Base-by-base conservation (phyloP, 2,888 invertebrate species). In the Thalpophila matura region DNA sequence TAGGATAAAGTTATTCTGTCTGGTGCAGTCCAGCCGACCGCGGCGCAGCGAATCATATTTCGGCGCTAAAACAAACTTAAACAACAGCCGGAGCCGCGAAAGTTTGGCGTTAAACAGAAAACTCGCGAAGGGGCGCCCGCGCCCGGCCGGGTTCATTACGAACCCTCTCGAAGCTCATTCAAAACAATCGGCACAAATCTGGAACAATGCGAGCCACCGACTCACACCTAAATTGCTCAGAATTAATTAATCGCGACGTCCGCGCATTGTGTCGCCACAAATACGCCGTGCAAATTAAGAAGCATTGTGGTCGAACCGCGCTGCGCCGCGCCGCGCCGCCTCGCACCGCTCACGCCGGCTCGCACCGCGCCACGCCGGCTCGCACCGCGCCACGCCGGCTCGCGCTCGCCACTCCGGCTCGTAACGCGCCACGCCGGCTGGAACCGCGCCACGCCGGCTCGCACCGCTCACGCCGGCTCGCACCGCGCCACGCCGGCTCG, bases 171-270 rank as follows among this genome's bases (percentile, higher is more conserved):
- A 81, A 63, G 56, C 73, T 70, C 70, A 60, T 70, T 67, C 58
- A 71, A 77, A 77, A 86, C 84, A 86, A 87, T 85, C 79, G 74
- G 65, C 66, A 58, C 67, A 71, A 71, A 70, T 66, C 69, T 77
- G 45, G 71, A 65, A 78, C 80, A 80, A 78, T 68, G 68, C 76
- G 70, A 75, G 58, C 62, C 63, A 58, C 76, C 76, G 74, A 76
- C 76, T 75, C 66, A 61, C 74, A 74, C 72, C 76, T 65, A 65
- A 78, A 80, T 77, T 76, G 76, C 70, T 79, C 73, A 72, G 66
- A 80, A 86, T 84, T 85, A 84, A 86, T 86, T 83, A 85, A 81
- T 78, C 67, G 73, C 71, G 75, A 68, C 71, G 77, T 76, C 75
- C 67, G 75, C 74, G 74, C 61, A 78, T 75, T 80, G 77, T 81